Base-by-base conservation (phyloP, 1,140 invertebrate genomes). In the Subanguina moxae region DNA sequence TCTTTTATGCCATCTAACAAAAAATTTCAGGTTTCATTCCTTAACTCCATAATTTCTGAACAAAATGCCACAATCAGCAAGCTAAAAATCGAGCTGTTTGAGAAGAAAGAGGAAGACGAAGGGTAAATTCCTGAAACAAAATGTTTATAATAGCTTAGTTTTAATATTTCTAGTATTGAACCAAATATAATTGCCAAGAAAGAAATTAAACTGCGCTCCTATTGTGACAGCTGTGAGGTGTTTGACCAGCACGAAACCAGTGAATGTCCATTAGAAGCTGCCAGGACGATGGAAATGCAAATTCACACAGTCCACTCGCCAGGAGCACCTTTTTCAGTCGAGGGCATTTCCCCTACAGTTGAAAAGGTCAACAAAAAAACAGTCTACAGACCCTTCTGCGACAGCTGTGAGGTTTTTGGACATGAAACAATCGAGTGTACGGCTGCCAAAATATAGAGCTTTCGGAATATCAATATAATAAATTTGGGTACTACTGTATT, bases 171-270 rank as follows among this genome's bases (percentile, higher is more conserved):
- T n/a, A 52, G 48, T 8, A 7, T 52, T 25, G 48, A 52, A 52
- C 3, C 23, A 3, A 52, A 15, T 8, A 52, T 25, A 19, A 52
- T 21, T 7, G 48, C 48, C 58, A 61, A 19, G 8, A 21, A 61
- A 61, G 38, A 61, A 9, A 9, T 23, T 23, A 23, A 28, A 56
- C 21, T 61, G 27, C 88, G 94, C 52, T 84, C 93, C 73, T 97
- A 92, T 84, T 97, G 94, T 86, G 94, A 97, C 86, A 96, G 96
- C 76, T 97, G 94, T 84, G 94, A 97, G 85, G 86, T 89, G 80
- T 97, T 97, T 86, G 94, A 97, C 85, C 84, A 89, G 64, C 94
- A 97, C 80, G 93, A 97, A 82, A 97, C 94, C 0, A 92, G 95
- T 83, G 94, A 97, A 83, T 97, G 94, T 85, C 93, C 93, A 19